phyloP scores from a whole-genome alignment of 2,888 invertebrate genomes.

The Notodonta dromedarius region DNA sequence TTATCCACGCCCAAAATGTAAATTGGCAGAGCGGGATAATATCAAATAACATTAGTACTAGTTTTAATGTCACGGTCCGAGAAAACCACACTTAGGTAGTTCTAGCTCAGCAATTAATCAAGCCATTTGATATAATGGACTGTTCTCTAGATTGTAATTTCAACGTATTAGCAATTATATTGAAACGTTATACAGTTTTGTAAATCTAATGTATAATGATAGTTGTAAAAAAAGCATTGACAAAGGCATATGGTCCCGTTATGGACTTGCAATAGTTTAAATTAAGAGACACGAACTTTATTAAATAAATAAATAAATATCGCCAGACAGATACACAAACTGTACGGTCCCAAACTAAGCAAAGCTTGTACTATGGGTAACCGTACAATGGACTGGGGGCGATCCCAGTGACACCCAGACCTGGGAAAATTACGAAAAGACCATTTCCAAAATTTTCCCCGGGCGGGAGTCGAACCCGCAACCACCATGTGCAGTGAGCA shows the following conservation, averaged over 20 bases:
- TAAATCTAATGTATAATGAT: neutral
- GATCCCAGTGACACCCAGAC: no score
- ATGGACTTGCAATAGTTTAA: neutral
- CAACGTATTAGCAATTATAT: slow-evolving; percentile 20
- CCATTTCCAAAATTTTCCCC: no score
- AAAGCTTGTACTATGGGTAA: no score
- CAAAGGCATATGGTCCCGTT: slow-evolving; percentile 6
- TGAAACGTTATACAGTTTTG: slow-evolving; percentile 12
- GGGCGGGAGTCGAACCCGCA: no score
- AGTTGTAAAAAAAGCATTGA: slow-evolving; percentile 5
- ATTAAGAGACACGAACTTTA: neutral
- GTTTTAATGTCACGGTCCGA: slow-evolving; percentile 58
- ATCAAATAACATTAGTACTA: slow-evolving; percentile 33
- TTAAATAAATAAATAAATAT: no score
- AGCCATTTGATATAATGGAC: slow-evolving; percentile 22
- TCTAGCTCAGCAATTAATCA: slow-evolving; percentile 38
- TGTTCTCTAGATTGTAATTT: slow-evolving; percentile 19
- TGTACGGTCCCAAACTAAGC: no score
- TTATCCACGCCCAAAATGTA: slow-evolving; percentile 39
- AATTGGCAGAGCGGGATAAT: slow-evolving; percentile 47
- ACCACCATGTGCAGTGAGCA: no score
- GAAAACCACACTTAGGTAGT: slow-evolving; percentile 36
- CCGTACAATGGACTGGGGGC: no score
- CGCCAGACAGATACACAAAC: no score
- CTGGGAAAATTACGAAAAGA: no score